A percentile compares a stretch with the other conserved stretches of the same genome.
phyloP scores from a whole-genome alignment of 2,888 invertebrate genomes.

The Diaprepes abbreviatus region DNA sequence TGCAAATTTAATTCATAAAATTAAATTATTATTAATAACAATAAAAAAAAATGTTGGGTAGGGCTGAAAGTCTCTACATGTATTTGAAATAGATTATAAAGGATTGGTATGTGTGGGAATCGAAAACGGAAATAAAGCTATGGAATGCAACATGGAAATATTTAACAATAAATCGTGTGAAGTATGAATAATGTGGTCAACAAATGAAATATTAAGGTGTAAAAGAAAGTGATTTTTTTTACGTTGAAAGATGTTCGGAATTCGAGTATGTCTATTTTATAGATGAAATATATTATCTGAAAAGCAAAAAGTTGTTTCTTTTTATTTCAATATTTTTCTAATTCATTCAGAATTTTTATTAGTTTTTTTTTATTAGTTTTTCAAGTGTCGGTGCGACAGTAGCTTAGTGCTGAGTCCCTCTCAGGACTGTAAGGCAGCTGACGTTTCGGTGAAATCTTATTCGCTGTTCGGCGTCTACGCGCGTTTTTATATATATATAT shows the following conservation, averaged over 20 bases:
- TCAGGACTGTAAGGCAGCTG: no score
- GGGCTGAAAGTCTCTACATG: slow-evolving; percentile 13
- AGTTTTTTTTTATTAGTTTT: no score
- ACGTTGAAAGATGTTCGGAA: neutral
- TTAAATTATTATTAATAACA: neutral
- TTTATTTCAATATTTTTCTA: no score
- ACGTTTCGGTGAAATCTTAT: no score
- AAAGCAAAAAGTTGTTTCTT: no score
- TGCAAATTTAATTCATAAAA: neutral
- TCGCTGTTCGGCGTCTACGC: no score
- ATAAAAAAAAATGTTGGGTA: slow-evolving; percentile 13
- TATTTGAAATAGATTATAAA: slow-evolving; percentile 36
- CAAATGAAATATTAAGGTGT: slow-evolving; percentile 27
- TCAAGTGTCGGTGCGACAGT: no score
- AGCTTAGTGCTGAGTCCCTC: no score
- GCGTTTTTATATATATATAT: no score
- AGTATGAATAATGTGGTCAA: slow-evolving; percentile 27
- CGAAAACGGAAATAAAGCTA: slow-evolving; percentile 32
- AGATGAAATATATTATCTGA: no score
- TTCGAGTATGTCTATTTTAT: no score
- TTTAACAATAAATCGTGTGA: slow-evolving; percentile 30
- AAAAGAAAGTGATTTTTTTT: neutral
- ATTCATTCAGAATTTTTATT: no score
- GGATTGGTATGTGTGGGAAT: slow-evolving; percentile 29
- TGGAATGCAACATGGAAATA: slow-evolving; percentile 29